Evolutionary conservation across 2,797 vertebrate genomes (phyloP).

Genomic region (Echiichthys vipera): DNA sequence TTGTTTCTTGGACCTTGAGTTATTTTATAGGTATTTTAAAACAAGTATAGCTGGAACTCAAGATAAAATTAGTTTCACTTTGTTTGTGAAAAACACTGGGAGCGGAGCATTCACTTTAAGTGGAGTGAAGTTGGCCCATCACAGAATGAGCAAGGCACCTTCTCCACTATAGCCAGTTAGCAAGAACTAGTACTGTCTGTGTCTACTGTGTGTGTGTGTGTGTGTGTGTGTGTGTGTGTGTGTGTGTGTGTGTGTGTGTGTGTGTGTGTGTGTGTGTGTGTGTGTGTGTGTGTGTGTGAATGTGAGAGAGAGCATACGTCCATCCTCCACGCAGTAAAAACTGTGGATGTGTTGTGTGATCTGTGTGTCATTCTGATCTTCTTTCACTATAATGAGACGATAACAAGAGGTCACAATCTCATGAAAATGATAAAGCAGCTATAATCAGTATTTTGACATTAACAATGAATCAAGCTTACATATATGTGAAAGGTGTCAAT

Average conservation of each 20-base stretch:
- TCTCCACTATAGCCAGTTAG: constrained; percentile 58
- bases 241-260: not conserved
- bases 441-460: not conserved
- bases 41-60: constrained; percentile 40
- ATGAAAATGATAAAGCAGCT: not conserved
- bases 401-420: not conserved
- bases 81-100: constrained; percentile 29
- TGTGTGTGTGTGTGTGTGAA: too few relatives aligned
- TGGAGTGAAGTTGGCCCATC: constrained; percentile 13
- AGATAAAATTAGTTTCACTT: constrained; percentile 41
- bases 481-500: not conserved
- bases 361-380: constrained; percentile 2
- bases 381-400: not conserved
- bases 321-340: not conserved
- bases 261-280: too few relatives aligned
- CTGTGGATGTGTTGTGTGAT: constrained; percentile 12
- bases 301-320: not conserved
- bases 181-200: constrained; percentile 13
- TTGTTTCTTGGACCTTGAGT: constrained; percentile 74
- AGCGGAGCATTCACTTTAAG: constrained; percentile 30
- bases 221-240: not conserved
- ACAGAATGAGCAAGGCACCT: not conserved
- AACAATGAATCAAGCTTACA: not conserved
- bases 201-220: constrained; percentile 8
- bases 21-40: constrained; percentile 66